Base-by-base conservation (phyloP, 2,888 invertebrate species). In the Zonitis immaculata region DNA sequence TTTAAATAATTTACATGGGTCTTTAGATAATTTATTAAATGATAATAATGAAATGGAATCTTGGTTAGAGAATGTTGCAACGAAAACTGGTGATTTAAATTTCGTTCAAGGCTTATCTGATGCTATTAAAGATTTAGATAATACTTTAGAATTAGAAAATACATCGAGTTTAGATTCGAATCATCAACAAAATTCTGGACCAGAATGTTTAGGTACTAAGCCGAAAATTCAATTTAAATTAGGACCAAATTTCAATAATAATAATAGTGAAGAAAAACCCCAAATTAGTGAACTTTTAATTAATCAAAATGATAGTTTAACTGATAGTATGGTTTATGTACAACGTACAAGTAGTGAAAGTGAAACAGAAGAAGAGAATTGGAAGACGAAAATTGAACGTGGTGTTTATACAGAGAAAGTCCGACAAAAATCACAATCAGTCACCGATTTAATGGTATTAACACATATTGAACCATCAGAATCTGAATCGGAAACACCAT, bases 1-100 rank as follows among this genome's bases (percentile, higher is more conserved):
- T 62, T 72, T 83, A 32, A 82, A 79, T 32, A 88, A 88, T 67
- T 76, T 89, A 1, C 85, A 86, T 62, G 88, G 88, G 0, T 87
- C 87, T 1, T 73, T 87, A 4, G 86, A 86, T 58, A 71, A 73
- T 63, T 63, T 73, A 32, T 49, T 66, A 12, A 44, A 44, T 45
- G 30, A 35, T 50, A 26, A 46, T 42, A 42, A 42, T 32, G 49
- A 52, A 43, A 78, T 82, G 65, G 83, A 82, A 65, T 83, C 82
- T 1, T 84, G 82, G 83, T 71, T 82, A 35, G 80, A 81, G 58
- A 82, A 82, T 44, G 81, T 82, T 7, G 81, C 82, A 1, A 79
- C 78, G 2, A 80, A 80, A 58, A 82, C 81, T 44, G 82, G 82
- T 46, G 83, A 83, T 61, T 80, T 82, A 63, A 80, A 80, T 57